Evolutionary conservation across 1,140 invertebrate species (phyloP), one percentile per base, ranked within the genome.

Genomic region (Drosophila littoralis): DNA sequence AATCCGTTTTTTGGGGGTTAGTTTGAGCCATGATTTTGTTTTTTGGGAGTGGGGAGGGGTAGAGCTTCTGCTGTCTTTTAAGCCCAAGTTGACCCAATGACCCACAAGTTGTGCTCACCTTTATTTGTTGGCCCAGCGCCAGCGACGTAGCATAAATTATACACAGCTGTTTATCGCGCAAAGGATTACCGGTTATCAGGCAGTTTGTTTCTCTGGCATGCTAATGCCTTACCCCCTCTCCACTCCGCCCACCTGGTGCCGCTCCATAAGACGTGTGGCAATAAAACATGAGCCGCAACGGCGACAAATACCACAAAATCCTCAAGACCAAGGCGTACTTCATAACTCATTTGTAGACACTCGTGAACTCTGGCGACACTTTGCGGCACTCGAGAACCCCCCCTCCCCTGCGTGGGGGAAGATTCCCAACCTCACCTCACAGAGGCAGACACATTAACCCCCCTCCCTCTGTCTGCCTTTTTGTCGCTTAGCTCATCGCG

Each of bases 271-370:
- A 67, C 54, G 61, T 55, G 46, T 60, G 46, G 76, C 66, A 57
- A 77, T 82, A 86, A 86, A 86, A 63, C 78, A 75, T 45, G 12
- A 40, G 60, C 33, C 46, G 69, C 43, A 67, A 32, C n/a, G 12
- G 17, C 48, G 63, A 50, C 52, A 88, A 86, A 86, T 88, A 52
- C 82, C 79, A 82, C 79, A 68, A 83, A 89, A 88, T 88, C 84
- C 79, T 63, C 67, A 59, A 50, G 48, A 51, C 57, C 60, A 70
- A 77, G 64, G 79, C 65, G 42, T 51, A 84, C 69, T 89, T 88
- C 76, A 88, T 88, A 88, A 89, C 84, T 88, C 80, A 89, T 89
- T 88, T 83, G 73, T 74, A 63, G 73, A 57, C 45, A 22, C 28
- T 33, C 36, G 15, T 10, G 8, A 22, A 5, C 17, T 40, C 13